Conservation (phyloP, 2,113 vertebrate species). For the Atractosteus spatula region DNA sequence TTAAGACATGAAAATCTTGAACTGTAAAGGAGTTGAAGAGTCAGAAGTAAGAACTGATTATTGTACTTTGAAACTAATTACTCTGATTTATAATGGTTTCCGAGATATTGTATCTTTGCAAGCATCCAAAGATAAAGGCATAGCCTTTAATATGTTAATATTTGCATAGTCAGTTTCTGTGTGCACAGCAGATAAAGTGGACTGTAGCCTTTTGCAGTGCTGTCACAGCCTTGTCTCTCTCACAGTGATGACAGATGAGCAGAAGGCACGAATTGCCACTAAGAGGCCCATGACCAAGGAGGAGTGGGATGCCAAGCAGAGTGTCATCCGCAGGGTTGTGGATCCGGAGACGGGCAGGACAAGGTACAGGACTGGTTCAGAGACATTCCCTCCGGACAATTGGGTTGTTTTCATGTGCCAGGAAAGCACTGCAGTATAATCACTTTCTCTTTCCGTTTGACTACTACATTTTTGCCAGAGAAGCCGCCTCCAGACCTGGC, state of each 20-base stretch:
- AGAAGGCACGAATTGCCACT: constrained; percentile 87
- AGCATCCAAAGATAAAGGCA: not conserved
- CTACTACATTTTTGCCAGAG: not conserved
- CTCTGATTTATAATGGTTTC: not conserved
- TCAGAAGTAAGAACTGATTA: no score
- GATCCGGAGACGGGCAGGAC: constrained; percentile 88
- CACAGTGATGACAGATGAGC: constrained; percentile 89
- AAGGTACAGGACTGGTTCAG: constrained; percentile 59
- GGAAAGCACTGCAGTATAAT: not conserved
- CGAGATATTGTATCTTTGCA: constrained; percentile 2
- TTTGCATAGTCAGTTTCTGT: not conserved
- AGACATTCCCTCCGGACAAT: no score
- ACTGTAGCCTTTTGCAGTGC: no score
- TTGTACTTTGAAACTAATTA: not conserved
- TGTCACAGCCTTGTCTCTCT: not conserved
- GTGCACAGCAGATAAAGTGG: not conserved
- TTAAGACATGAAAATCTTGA: no score
- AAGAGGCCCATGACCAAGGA: constrained; percentile 95
- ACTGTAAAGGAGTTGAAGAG: no score
- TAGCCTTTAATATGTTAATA: not conserved
- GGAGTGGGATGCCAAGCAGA: constrained; percentile 91
- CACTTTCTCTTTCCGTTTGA: not conserved
- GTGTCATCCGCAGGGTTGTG: constrained; percentile 82
- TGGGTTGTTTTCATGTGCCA: not conserved
- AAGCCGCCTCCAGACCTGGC: no score